Evolutionary conservation across 2,888 invertebrate genomes (phyloP).

Genomic region (Anthoptus insignis): DNA sequence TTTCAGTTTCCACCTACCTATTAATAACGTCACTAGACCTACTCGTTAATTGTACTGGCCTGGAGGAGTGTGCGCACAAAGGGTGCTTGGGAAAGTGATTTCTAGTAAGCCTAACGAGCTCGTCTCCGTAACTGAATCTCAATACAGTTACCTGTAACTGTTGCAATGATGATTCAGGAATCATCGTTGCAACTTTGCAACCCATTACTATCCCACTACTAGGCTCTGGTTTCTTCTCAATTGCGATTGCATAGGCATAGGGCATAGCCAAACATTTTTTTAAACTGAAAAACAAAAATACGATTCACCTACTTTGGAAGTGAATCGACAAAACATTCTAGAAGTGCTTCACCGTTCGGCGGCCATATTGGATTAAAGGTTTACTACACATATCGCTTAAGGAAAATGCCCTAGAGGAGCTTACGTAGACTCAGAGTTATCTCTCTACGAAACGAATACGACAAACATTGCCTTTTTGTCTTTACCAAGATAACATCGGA

Average conservation of each 20-base stretch:
- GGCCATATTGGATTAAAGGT: conserved; percentile 21
- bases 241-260: too few relatives aligned
- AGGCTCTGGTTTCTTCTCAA: too few relatives aligned
- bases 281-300: too few relatives aligned
- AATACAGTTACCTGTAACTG: not conserved
- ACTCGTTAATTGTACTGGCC: conserved; percentile 17
- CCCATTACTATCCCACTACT: too few relatives aligned
- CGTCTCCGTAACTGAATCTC: conserved; percentile 6
- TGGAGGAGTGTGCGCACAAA: conserved; percentile 6
- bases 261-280: too few relatives aligned
- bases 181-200: too few relatives aligned
- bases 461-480: conserved; percentile 1
- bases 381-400: conserved; percentile 13
- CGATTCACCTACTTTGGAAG: not conserved
- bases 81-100: conserved; percentile 16
- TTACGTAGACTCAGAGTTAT: conserved; percentile 6
- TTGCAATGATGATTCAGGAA: too few relatives aligned
- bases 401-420: conserved; percentile 1
- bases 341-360: not conserved
- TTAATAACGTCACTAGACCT: conserved; percentile 12
- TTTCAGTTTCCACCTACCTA: too few relatives aligned
- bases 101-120: conserved; percentile 10
- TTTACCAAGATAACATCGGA: not conserved
- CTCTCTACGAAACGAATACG: not conserved
- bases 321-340: not conserved